Conservation (phyloP, 2,797 vertebrate species). For the Holocentrus rufus region DNA sequence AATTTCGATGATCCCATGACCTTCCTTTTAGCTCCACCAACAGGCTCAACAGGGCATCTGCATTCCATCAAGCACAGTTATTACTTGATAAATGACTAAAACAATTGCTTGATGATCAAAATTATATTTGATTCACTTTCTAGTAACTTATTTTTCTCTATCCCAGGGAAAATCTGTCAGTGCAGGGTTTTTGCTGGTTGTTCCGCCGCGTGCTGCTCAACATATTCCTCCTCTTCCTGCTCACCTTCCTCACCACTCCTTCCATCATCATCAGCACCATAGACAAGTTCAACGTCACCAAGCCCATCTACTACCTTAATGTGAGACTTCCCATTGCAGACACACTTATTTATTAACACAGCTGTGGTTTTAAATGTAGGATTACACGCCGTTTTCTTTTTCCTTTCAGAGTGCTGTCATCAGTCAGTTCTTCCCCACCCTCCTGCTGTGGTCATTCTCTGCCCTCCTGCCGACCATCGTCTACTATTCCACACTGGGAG, state of each 20-base stretch:
- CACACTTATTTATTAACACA: not conserved
- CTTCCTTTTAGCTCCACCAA: no score
- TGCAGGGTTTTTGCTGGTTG: slow-evolving; percentile 87
- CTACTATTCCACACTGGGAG: slow-evolving; percentile 93
- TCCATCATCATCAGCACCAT: slow-evolving; percentile 94
- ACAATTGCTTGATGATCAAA: no score
- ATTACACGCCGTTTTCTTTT: not conserved
- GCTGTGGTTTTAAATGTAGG: not conserved
- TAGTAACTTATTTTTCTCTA: not conserved
- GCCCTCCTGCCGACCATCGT: slow-evolving; percentile 91
- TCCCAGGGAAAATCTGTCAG: slow-evolving; percentile 90
- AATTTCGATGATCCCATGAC: no score
- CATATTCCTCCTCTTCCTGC: slow-evolving; percentile 85
- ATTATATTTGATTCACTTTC: no score
- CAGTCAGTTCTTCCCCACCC: slow-evolving; percentile 96
- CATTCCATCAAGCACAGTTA: no score
- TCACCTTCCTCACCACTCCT: slow-evolving; percentile 97
- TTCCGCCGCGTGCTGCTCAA: slow-evolving; percentile 87
- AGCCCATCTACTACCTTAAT: slow-evolving; percentile 90
- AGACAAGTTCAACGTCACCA: slow-evolving; percentile 96
- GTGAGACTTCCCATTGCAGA: slow-evolving; percentile 71
- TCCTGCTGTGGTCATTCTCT: slow-evolving; percentile 94
- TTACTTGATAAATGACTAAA: no score
- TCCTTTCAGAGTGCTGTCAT: slow-evolving; percentile 87
- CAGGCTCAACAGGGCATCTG: no score